Evolutionary conservation across 35 echinoderm and acorn worm genomes (phyloP), one percentile per base, ranked within the genome.

Genomic region (Nesometra sesokonis): DNA sequence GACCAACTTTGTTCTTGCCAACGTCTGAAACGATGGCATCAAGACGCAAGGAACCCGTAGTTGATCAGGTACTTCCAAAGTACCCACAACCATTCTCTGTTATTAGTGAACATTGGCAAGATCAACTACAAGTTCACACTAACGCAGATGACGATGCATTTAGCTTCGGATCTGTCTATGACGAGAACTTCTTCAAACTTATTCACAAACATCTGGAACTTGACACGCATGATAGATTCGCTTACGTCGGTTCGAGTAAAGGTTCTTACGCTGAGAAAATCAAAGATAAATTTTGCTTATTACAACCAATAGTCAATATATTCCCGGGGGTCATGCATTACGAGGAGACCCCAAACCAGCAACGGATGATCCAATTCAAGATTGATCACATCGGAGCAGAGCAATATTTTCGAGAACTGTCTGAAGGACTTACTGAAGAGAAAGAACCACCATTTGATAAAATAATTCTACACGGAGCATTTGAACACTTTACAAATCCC

Each of bases 151-250:
- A 81, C 19, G 95, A 98, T n/a, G 83, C 84, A 19, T 98, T 89
- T 82, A 98, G 95, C 30, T 98, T 98, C 35, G 95, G 95, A 30
- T 35, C 87, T 9, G 87, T 93, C 5, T 98, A 98, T 86, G 95
- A 98, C 19, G 89, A 94, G 31, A 80, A 77, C 21, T 80, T 98
- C 37, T 98, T 92, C 67, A 91, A 94, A 79, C 52, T 94, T 5
- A 91, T 98, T 33, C 95, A 98, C 88, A 98, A 92, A 83, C 95
- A 98, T 87, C 90, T 98, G 32, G 95, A 98, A 80, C 43, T 98
- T 34, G 92, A 98, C 37, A 98, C 95, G 19, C 84, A 98, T 40
- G 92, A 98, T 34, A 87, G 95, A 78, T 90, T 98, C 35, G 95
- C 95, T 7, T 98, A 98, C 67, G 92, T 98, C 32, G 95, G 95